Conservation (phyloP, 2,888 invertebrate genomes). For the Meandrusa payeni region DNA sequence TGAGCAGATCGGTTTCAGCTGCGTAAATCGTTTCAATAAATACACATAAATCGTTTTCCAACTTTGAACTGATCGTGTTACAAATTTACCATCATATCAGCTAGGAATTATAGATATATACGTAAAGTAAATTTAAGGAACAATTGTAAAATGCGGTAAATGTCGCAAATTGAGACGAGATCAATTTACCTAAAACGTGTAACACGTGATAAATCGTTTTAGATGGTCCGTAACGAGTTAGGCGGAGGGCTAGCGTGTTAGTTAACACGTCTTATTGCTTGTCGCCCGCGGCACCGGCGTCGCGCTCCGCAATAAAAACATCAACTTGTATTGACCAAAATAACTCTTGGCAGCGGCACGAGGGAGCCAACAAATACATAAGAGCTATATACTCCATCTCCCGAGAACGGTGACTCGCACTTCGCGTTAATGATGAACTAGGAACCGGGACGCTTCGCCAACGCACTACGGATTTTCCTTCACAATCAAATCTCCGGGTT, state of each 20-base stretch:
- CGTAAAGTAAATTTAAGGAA: too few species aligned
- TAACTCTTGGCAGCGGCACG: constrained; percentile 77
- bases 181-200: constrained; percentile 54
- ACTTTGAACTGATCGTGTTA: too few species aligned
- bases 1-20: too few species aligned
- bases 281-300: constrained; percentile 58
- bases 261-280: constrained; percentile 71
- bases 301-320: constrained; percentile 78
- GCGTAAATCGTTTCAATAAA: too few species aligned
- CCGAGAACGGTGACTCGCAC: constrained; percentile 36
- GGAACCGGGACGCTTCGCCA: constrained; percentile 16
- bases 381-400: constrained; percentile 47
- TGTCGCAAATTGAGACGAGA: background rate
- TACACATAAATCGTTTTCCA: too few species aligned
- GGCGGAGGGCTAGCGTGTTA: constrained; percentile 59
- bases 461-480: background rate
- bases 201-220: constrained; percentile 65
- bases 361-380: constrained; percentile 61
- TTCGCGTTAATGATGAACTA: constrained; percentile 24
- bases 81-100: too few species aligned
- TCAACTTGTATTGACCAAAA: constrained; percentile 76
- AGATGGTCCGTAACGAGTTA: constrained; percentile 70
- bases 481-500: too few species aligned
- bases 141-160: too few species aligned
- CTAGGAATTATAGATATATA: too few species aligned